phyloP scores from a whole-genome alignment of 2,797 vertebrate species.

The Todus mexicanus region DNA sequence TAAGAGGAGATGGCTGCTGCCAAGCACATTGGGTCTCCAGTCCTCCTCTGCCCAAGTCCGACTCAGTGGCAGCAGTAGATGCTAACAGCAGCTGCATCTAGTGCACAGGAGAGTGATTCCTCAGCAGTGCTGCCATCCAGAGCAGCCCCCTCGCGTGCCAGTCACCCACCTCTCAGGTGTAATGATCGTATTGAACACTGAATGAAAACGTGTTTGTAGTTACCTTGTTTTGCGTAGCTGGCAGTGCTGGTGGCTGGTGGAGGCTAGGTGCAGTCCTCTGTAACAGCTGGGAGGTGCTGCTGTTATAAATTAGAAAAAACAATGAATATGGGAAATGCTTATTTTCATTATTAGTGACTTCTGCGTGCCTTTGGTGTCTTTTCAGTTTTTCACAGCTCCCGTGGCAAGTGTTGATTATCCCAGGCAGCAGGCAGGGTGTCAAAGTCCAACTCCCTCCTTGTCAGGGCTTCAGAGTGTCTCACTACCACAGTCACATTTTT shows the following conservation, averaged over 20 bases:
- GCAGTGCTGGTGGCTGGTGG: neutral
- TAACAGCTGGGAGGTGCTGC: neutral
- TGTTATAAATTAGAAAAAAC: neutral
- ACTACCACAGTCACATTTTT: neutral
- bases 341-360: neutral
- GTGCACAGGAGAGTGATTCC: neutral
- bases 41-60: neutral
- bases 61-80: neutral
- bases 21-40: neutral
- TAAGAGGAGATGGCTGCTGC: neutral
- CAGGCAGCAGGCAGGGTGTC: neutral
- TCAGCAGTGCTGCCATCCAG: neutral
- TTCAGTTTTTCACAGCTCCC: neutral
- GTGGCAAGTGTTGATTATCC: neutral
- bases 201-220: conserved; percentile 40
- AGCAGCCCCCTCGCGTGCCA: neutral
- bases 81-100: neutral
- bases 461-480: neutral
- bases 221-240: conserved; percentile 42
- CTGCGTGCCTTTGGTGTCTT: neutral
- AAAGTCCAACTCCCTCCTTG: neutral
- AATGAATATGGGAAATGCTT: neutral
- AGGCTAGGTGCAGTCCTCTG: neutral
- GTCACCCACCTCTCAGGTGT: neutral
- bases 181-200: conserved; percentile 31